Evolutionary conservation across 2,888 invertebrate genomes (phyloP).

Genomic region (Erannis defoliaria): DNA sequence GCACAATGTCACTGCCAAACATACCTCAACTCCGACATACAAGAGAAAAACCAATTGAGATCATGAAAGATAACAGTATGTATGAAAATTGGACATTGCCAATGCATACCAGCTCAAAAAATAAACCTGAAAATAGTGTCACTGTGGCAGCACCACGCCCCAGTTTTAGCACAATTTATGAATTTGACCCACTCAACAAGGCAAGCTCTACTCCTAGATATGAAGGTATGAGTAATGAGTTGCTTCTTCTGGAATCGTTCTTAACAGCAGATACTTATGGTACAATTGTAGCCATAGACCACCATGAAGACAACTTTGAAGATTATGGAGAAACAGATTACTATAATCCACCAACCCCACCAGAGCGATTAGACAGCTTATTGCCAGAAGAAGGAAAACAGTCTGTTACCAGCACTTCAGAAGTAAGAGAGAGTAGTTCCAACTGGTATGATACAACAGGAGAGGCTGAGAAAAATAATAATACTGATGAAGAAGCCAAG

Average conservation of each 20-base stretch:
- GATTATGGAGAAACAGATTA: conserved; percentile 75
- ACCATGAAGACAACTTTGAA: conserved; percentile 67
- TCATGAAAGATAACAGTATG: conserved; percentile 72
- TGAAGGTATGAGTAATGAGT: conserved; percentile 86
- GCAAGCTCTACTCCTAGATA: conserved; percentile 58
- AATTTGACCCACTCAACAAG: conserved; percentile 89
- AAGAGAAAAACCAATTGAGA: conserved; percentile 50
- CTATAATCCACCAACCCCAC: conserved; percentile 87
- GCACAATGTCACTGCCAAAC: conserved; percentile 65
- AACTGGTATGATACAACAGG: conserved; percentile 70
- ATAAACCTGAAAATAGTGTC: conserved; percentile 15
- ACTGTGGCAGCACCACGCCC: conserved; percentile 49
- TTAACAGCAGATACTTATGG: conserved; percentile 90
- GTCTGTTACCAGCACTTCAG: conserved; percentile 13
- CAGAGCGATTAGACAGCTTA: conserved; percentile 88
- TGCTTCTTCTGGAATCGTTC: conserved; percentile 88
- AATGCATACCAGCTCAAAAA: conserved; percentile 47
- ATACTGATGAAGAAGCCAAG: conserved; percentile 58
- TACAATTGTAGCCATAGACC: conserved; percentile 82
- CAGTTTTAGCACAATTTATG: conserved; percentile 89
- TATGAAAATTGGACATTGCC: conserved; percentile 78
- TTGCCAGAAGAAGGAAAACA: conserved; percentile 57
- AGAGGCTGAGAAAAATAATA: conserved; percentile 51
- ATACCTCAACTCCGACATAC: conserved; percentile 56
- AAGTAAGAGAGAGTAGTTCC: conserved; percentile 71